A percentile compares a stretch with the other conserved stretches of the same genome.
Evolutionary conservation across 2,888 invertebrate species (phyloP).

Genomic region (Heterodera filipjevi): DNA sequence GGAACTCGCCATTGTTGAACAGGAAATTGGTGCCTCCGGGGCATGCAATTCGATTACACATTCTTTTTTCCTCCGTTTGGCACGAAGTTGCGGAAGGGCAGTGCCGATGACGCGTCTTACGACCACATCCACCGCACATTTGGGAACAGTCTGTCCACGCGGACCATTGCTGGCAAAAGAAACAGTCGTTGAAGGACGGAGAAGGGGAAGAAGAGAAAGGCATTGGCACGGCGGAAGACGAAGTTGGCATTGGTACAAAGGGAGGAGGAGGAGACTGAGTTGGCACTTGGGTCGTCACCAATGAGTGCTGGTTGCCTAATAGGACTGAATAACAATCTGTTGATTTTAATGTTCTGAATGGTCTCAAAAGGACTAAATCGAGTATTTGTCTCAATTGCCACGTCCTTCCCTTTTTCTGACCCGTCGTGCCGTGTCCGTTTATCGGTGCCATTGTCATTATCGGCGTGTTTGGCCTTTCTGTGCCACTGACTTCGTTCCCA

Average conservation of each 20-base stretch:
- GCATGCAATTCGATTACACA: constrained; percentile 61
- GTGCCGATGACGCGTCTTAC: constrained; percentile 45
- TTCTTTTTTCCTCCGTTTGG: constrained; percentile 55
- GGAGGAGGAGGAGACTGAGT: neutral
- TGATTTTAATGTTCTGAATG: no score
- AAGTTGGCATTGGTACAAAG: neutral
- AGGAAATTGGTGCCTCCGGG: constrained; percentile 61
- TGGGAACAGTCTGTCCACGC: constrained; percentile 61
- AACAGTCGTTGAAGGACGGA: neutral
- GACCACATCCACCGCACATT: constrained; percentile 64
- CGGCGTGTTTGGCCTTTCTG: constrained; percentile 12
- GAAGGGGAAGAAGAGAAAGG: neutral
- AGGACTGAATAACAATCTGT: no score
- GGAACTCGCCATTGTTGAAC: constrained; percentile 62
- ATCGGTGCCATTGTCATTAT: constrained; percentile 27
- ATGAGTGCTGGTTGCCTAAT: no score
- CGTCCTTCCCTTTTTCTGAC: neutral
- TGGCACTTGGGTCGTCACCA: no score
- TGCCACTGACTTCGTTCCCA: neutral
- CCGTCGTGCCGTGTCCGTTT: neutral
- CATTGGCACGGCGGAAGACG: neutral
- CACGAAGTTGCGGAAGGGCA: constrained; percentile 47
- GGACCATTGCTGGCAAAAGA: constrained; percentile 56
- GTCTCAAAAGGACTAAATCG: no score
- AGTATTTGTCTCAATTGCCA: no score